Evolutionary conservation across 2,888 invertebrate species (phyloP), one percentile per base, ranked within the genome.

Genomic region (Noctua pronuba): DNA sequence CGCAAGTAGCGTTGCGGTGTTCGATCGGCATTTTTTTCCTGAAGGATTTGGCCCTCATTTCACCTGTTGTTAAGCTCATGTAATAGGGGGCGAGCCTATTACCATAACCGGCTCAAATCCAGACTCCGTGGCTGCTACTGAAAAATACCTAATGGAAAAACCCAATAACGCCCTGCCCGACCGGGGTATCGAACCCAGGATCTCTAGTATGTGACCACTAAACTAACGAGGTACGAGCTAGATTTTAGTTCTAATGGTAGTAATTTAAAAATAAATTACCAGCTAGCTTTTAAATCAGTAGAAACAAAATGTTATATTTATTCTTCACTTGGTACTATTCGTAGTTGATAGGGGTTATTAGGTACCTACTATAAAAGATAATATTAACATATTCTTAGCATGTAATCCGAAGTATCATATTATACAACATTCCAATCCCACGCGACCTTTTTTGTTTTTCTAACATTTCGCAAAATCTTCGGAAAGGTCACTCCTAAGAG

Each of bases 401-500:
- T 41, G 41, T 65, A 41, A 18, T 77, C 24, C 13, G 31, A 52
- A 80, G 52, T 64, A n/a, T 18, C 46, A 24, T 52, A 10, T 46
- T 62, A 77, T 10, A 41, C 38, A 46, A 79, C 44, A 83, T 83
- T 70, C 80, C 73, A 49, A 64, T 46, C 58, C 55, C 38, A 24
- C n/a, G 58, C 18, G 41, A 6, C 65, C 55, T 74, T 69, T 68
- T 13, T 74, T 71, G 72, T 72, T 80, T 58, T 75, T 73, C 41
- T 80, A 70, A 70, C 18, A 76, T 80, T 80, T 83, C 24, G 65
- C 75, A 62, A 74, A 67, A 83, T 73, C 21, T 64, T 64, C 21
- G 8, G 7, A 60, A 75, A 83, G 84, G 83, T 80, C 72, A 41
- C 16, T 65, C 18, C 38, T 55, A 73, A 55, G 49, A 70, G 41